Evolutionary conservation across 2,888 invertebrate genomes (phyloP), one percentile per base, ranked within the genome.

Genomic region (Leucozona laternaria): DNA sequence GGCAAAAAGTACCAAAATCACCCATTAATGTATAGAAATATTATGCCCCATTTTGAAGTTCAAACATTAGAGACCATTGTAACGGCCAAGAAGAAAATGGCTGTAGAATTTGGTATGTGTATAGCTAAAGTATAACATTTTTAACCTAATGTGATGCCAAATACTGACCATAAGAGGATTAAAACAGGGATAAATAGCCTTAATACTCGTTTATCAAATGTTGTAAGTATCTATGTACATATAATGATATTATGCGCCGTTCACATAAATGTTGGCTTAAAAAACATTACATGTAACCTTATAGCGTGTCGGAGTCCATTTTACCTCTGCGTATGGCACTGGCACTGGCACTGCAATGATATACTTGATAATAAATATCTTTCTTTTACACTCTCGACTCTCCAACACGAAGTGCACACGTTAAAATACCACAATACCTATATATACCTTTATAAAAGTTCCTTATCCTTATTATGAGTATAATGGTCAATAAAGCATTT

Each of bases 111-210:
- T 25, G 6, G 22, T 25, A 2, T 53, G 7, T 4, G 53, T 25
- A 25, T 17, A 17, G 11, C 10, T 11, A 11, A 37, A 10, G 64
- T 76, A n/a, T n/a, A 75, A 84, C 66, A 79, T 84, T 79, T 76
- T 84, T 71, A 71, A 64, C 79, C 75, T 75, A 76, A 84, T 84
- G 58, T 58, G 13, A 22, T 53, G 70, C 64, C 79, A 79, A 79
- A 79, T 79, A 76, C 71, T 66, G 58, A 76, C 58, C 79, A 76
- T 79, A 84, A 79, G 79, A 79, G 84, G 70, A 79, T 84, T 84
- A 79, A 79, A 79, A 71, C 43, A 37, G 50, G 84, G 64, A 84
- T 84, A 70, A 75, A 84, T 64, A 60, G 48, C 50, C 68, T 58
- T 10, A 66, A 76, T n/a, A n/a, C n/a, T 84, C 84, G 71, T 84